Conservation (phyloP, 2,888 invertebrate genomes). For the Parthenolecanium corni region DNA sequence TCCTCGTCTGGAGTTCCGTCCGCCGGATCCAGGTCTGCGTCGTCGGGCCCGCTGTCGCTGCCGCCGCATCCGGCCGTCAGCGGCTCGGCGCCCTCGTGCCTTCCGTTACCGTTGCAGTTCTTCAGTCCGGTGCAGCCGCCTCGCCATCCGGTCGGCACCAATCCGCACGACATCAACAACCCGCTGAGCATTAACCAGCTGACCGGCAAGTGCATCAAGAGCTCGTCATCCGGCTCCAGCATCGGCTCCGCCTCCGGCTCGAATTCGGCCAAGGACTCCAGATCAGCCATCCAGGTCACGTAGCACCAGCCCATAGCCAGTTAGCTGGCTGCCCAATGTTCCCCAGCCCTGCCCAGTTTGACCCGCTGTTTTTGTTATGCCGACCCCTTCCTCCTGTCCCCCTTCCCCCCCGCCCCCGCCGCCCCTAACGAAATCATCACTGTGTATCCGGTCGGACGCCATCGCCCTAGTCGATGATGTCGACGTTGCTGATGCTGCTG, state of each 20-base stretch:
- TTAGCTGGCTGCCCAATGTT: background rate
- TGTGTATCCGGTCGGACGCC: no score
- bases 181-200: conserved; percentile 82
- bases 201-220: conserved; percentile 35
- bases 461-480: background rate
- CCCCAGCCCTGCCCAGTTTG: background rate
- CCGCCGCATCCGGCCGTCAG: background rate
- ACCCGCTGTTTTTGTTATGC: no score
- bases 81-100: conserved; percentile 28
- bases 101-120: conserved; percentile 43
- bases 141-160: conserved; percentile 76
- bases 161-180: conserved; percentile 84
- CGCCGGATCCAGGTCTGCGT: background rate
- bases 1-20: no score
- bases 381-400: background rate
- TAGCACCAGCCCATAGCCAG: conserved; percentile 31
- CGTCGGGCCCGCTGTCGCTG: background rate
- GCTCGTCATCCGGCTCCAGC: conserved; percentile 30
- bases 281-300: conserved; percentile 34
- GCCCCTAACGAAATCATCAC: no score
- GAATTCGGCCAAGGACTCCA: conserved; percentile 31
- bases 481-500: background rate
- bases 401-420: background rate
- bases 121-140: conserved; percentile 39
- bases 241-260: conserved; percentile 31